phyloP scores from a whole-genome alignment of 2,888 invertebrate genomes.

The Gryllus longicercus region DNA sequence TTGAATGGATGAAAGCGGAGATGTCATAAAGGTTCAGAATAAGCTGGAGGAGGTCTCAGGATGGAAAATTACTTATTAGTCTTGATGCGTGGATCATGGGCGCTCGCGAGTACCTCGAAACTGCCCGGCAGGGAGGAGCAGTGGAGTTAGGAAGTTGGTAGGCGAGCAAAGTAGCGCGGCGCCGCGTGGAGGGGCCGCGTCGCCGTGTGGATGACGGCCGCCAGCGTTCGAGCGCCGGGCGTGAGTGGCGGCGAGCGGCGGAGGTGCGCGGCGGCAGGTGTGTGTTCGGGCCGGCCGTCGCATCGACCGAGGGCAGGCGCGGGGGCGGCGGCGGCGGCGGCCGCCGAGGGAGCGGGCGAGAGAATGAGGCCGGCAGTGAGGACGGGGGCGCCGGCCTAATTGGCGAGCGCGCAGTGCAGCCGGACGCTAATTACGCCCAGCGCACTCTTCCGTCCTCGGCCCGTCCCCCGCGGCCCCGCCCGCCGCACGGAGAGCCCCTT shows the following conservation, averaged over 20 bases:
- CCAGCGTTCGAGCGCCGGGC: background rate
- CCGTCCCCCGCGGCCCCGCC: background rate
- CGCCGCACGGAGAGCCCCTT: no score
- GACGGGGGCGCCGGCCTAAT: background rate
- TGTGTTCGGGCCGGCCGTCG: background rate
- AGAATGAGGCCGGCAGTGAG: background rate
- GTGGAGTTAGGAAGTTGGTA: no score
- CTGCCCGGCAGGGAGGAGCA: no score
- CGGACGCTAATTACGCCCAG: background rate
- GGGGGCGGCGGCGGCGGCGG: background rate
- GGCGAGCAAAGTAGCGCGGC: no score
- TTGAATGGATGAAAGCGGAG: no score
- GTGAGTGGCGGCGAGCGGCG: background rate
- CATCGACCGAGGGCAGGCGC: no score
- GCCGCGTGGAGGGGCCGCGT: no score
- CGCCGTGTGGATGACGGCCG: background rate
- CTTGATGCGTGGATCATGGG: no score
- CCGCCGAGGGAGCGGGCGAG: background rate
- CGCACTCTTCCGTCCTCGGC: background rate
- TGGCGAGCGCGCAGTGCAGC: background rate
- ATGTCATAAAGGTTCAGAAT: no score
- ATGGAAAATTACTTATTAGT: no score
- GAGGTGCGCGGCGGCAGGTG: background rate
- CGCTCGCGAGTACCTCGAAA: no score
- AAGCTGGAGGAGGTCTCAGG: no score